Evolutionary conservation across 2,113 vertebrate genomes (phyloP).

Genomic region (Tychaedon coryphoeus): DNA sequence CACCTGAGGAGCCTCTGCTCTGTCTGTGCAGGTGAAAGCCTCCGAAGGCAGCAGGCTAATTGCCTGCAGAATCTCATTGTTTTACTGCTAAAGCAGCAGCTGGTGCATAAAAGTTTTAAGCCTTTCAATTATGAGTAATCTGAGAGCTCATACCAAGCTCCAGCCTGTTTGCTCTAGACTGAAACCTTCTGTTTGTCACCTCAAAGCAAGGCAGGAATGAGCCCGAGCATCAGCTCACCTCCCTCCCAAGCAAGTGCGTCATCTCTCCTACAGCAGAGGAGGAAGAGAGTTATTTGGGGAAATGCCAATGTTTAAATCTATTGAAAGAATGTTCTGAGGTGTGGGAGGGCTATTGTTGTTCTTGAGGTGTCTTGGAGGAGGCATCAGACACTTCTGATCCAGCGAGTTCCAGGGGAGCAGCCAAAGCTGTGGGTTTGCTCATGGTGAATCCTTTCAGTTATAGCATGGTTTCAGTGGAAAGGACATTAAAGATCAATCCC

Average conservation of each 20-base stretch:
- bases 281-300: background rate
- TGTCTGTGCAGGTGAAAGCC: background rate
- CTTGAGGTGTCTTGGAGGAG: background rate
- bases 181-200: slow-evolving; percentile 25
- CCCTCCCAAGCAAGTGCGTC: background rate
- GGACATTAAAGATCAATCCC: background rate
- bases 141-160: background rate
- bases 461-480: background rate
- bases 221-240: slow-evolving; percentile 26
- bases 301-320: background rate
- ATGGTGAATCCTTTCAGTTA: fast-evolving
- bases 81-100: background rate
- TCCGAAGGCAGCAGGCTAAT: background rate
- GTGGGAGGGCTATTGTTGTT: background rate
- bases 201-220: background rate
- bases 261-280: background rate
- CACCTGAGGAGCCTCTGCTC: background rate
- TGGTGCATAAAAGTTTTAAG: background rate
- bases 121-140: slow-evolving; percentile 16
- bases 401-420: background rate
- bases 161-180: background rate
- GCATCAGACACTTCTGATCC: background rate
- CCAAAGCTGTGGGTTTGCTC: background rate
- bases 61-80: background rate
- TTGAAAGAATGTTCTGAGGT: background rate